Evolutionary conservation across 1,140 invertebrate species (phyloP).

Genomic region (Streblospio benedicti): DNA sequence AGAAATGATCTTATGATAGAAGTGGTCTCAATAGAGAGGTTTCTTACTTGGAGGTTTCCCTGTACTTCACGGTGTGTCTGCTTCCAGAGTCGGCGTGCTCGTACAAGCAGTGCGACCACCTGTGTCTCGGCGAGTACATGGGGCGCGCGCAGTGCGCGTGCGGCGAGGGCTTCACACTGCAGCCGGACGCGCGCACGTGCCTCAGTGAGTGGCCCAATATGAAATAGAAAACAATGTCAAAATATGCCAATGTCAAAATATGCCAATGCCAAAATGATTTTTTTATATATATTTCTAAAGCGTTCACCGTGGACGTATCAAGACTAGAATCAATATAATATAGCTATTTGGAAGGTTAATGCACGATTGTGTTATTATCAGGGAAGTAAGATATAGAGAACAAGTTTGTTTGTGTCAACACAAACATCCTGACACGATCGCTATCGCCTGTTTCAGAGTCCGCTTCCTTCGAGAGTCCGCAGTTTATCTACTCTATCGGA

Average conservation of each 20-base stretch:
- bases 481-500: slow-evolving; percentile 30
- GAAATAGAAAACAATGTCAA: no score
- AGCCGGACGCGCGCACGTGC: slow-evolving; percentile 23
- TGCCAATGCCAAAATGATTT: neutral
- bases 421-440: neutral
- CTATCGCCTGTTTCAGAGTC: neutral
- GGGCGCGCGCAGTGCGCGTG: slow-evolving; percentile 24
- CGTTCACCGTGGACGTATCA: neutral
- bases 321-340: slow-evolving; percentile 15
- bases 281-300: neutral
- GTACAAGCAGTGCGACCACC: slow-evolving; percentile 23
- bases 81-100: slow-evolving; percentile 14
- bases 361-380: neutral
- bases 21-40: neutral
- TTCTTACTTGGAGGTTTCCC: neutral
- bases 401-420: no score
- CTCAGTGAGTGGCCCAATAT: no score
- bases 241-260: neutral
- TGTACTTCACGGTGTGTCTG: neutral
- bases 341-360: neutral
- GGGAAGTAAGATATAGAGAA: no score
- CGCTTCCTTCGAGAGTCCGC: slow-evolving; percentile 23
- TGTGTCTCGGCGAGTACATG: slow-evolving; percentile 24
- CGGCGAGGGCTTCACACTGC: slow-evolving; percentile 25
- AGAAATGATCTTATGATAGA: neutral